phyloP scores from a whole-genome alignment of 1,140 invertebrate genomes.

The Drosophila guanche region DNA sequence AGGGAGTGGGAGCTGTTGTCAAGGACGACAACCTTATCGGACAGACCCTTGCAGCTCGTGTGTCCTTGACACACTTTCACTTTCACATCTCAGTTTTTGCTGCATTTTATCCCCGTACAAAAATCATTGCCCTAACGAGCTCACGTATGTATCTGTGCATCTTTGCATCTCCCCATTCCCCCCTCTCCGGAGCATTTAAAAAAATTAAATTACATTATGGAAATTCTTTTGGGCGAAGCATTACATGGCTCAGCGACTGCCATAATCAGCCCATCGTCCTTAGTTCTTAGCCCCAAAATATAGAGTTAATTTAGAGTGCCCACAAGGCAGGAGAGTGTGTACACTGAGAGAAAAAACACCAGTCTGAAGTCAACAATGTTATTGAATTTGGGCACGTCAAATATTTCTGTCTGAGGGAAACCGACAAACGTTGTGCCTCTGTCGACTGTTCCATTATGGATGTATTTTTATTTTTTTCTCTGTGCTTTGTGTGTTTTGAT shows the following conservation, averaged over 20 bases:
- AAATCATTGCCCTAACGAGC: constrained; percentile 42
- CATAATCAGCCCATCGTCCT: neutral
- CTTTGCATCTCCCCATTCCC: too few species aligned
- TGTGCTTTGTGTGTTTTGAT: neutral
- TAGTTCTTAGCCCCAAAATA: neutral
- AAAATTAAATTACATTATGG: constrained; percentile 40
- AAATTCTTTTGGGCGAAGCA: constrained; percentile 33
- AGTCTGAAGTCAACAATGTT: too few species aligned
- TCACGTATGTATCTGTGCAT: neutral
- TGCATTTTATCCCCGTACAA: neutral
- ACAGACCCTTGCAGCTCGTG: too few species aligned
- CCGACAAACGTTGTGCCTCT: too few species aligned
- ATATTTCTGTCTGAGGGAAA: too few species aligned
- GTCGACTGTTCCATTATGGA: too few species aligned
- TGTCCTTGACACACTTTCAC: constrained; percentile 43
- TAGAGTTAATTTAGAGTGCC: too few species aligned
- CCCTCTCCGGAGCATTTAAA: neutral
- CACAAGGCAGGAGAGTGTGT: too few species aligned
- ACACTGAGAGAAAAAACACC: too few species aligned
- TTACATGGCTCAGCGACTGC: constrained; percentile 47
- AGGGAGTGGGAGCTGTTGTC: neutral
- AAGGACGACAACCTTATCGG: too few species aligned
- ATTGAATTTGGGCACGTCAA: too few species aligned
- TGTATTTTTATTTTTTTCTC: too few species aligned
- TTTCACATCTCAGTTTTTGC: constrained; percentile 27